Conservation (phyloP, 2,113 vertebrate genomes). For the Tamias sibiricus region DNA sequence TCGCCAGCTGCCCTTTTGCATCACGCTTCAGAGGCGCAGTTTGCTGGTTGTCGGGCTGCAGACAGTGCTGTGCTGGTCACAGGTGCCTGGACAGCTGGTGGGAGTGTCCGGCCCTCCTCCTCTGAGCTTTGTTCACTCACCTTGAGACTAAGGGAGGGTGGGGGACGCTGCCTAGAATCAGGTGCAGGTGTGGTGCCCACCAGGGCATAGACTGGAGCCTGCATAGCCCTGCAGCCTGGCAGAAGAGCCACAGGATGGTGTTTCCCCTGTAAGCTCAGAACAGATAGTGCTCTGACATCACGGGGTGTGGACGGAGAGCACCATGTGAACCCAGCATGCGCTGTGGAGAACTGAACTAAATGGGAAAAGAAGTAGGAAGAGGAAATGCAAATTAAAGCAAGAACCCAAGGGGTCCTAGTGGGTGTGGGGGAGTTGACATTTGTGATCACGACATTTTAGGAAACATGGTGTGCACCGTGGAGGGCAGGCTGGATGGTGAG, state of each 20-base stretch:
- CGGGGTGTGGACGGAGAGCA: neutral
- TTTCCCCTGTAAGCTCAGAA: neutral
- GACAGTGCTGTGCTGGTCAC: neutral
- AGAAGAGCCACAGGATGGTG: neutral
- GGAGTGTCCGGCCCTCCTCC: too few species aligned
- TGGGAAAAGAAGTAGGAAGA: neutral
- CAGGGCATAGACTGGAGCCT: too few species aligned
- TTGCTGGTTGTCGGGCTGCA: neutral
- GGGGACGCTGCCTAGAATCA: too few species aligned
- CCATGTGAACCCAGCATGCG: neutral
- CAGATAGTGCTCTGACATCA: neutral
- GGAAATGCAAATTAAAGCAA: neutral
- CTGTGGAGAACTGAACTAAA: neutral
- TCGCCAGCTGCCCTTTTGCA: too few species aligned
- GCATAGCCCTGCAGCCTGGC: neutral
- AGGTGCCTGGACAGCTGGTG: too few species aligned
- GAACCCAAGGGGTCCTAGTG: neutral
- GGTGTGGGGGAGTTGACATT: neutral
- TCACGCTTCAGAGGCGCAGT: too few species aligned
- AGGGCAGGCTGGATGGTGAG: rapidly evolving
- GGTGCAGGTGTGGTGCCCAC: too few species aligned
- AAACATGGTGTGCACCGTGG: rapidly evolving
- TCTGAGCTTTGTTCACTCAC: neutral
- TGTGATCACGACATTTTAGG: neutral
- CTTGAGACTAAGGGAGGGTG: neutral